These are phyloP conservation scores for Druon quercuslanigerum DNA, from an alignment of 1,140 invertebrate species.

Conservation along the genomic window DNA sequence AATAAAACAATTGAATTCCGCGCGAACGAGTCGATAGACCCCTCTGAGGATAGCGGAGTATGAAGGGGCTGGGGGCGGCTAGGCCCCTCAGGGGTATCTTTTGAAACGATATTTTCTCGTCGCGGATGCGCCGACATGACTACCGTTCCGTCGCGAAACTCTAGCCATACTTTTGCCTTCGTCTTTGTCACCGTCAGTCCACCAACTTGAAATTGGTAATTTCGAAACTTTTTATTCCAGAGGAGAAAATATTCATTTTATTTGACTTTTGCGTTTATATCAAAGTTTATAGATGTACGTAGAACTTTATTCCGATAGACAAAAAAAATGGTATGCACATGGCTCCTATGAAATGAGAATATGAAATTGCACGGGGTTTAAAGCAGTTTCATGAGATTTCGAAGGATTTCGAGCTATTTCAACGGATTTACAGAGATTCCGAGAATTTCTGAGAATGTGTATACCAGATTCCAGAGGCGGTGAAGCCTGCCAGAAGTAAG, in stretches of 20 bases:
- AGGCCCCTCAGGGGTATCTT: slow-evolving; percentile 30
- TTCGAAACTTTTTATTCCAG: slow-evolving; percentile 22
- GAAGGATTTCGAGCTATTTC: slow-evolving; percentile 10
- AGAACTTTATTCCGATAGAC: not conserved
- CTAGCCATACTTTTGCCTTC: slow-evolving; percentile 29
- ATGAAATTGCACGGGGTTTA: slow-evolving; percentile 10
- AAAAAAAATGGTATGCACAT: not conserved
- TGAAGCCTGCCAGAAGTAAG: slow-evolving; percentile 1
- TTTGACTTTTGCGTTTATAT: not conserved
- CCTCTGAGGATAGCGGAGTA: slow-evolving; percentile 19
- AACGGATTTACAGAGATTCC: not conserved
- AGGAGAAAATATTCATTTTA: not conserved
- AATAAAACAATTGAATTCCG: slow-evolving; percentile 54
- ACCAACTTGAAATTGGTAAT: slow-evolving; percentile 29
- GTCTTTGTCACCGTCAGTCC: slow-evolving; percentile 23
- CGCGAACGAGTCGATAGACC: slow-evolving; percentile 39
- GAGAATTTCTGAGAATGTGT: slow-evolving; percentile 18
- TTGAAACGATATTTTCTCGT: slow-evolving; percentile 30
- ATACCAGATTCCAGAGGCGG: not conserved
- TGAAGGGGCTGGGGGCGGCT: slow-evolving; percentile 18
- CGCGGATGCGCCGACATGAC: slow-evolving; percentile 14
- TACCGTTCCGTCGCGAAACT: slow-evolving; percentile 22
- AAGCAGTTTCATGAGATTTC: slow-evolving; percentile 13
- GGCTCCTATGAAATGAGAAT: slow-evolving; percentile 11
- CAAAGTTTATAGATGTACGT: not conserved